phyloP scores from a whole-genome alignment of 2,888 invertebrate species.

The Aquatica leii region DNA sequence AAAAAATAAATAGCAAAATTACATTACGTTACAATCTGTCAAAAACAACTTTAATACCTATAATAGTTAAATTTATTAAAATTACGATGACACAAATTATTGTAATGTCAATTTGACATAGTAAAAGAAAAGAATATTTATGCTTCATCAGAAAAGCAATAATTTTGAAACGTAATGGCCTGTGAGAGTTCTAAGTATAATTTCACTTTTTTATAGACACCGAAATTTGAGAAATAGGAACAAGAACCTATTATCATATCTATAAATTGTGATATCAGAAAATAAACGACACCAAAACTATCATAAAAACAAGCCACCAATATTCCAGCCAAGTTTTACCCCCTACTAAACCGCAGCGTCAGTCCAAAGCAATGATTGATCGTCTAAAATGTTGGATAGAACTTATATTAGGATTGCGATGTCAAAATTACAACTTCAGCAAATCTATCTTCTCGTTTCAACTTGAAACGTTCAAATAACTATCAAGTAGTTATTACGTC shows the following conservation, averaged over 20 bases:
- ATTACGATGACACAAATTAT: no score
- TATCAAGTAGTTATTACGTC: slow-evolving; percentile 29
- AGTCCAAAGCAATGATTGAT: slow-evolving; percentile 44
- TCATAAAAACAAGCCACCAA: slow-evolving; percentile 39
- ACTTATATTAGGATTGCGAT: slow-evolving; percentile 40
- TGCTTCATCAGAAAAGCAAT: no score
- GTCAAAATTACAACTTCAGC: slow-evolving; percentile 36
- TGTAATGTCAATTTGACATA: no score
- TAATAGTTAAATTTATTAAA: no score
- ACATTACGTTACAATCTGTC: no score
- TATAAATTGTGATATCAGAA: slow-evolving; percentile 32
- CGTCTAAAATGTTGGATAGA: slow-evolving; percentile 37
- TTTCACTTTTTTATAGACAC: slow-evolving; percentile 13
- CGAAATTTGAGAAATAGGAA: slow-evolving; percentile 12
- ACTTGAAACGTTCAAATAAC: slow-evolving; percentile 21
- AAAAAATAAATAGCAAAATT: no score
- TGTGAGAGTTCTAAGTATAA: slow-evolving; percentile 14
- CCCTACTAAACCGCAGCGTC: slow-evolving; percentile 43
- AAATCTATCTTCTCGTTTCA: slow-evolving; percentile 31
- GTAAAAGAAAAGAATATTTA: no score
- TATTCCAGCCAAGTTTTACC: slow-evolving; percentile 45
- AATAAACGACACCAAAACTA: slow-evolving; percentile 36
- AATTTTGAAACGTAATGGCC: slow-evolving; percentile 3
- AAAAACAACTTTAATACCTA: no score
- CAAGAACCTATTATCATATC: slow-evolving; percentile 26